A percentile compares a stretch with the other conserved stretches of the same genome.
These are phyloP conservation scores for Aplodontia rufa DNA, from an alignment of 2,113 vertebrate species.

Conservation along the genomic window DNA sequence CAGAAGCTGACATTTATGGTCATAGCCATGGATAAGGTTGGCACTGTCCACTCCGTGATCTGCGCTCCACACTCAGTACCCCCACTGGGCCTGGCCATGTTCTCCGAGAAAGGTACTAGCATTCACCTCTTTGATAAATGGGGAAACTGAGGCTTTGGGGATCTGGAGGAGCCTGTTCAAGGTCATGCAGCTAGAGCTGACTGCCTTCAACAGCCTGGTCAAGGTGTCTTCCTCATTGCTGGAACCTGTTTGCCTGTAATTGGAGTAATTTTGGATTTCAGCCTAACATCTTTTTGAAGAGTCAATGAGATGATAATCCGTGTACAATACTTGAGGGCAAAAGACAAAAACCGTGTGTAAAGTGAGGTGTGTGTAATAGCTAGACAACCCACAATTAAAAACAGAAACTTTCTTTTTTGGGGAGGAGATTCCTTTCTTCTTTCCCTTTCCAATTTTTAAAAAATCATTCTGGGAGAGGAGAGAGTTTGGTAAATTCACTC, in stretches of 20 bases:
- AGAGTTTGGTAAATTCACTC: background rate
- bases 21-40: accelerated
- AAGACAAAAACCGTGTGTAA: accelerated
- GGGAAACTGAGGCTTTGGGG: background rate
- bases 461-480: background rate
- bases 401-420: background rate
- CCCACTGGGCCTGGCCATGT: accelerated
- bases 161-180: too few relatives aligned
- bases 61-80: accelerated
- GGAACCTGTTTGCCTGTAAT: background rate
- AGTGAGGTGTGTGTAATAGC: accelerated
- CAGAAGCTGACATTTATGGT: background rate
- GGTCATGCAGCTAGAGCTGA: background rate
- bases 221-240: background rate
- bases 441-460: background rate
- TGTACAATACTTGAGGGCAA: background rate
- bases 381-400: accelerated
- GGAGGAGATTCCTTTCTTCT: background rate
- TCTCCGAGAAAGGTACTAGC: accelerated
- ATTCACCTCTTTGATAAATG: background rate
- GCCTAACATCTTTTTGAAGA: background rate
- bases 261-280: background rate
- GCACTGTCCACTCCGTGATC: accelerated
- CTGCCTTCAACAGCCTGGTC: background rate
- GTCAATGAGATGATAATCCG: background rate